Conservation (phyloP, 2,888 invertebrate species). For the Eupeodes latifasciatus region DNA sequence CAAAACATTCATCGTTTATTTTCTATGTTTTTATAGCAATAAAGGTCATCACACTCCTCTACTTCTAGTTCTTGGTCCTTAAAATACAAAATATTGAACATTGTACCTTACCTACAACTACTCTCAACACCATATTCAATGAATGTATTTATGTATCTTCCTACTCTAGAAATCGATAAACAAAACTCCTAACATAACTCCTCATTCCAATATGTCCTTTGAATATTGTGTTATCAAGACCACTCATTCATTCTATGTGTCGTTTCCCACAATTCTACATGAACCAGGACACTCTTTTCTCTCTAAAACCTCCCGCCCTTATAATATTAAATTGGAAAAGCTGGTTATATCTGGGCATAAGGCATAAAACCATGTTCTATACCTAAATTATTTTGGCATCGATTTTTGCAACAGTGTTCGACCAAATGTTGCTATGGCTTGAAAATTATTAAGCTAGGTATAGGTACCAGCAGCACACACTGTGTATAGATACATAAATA, state of each 20-base stretch:
- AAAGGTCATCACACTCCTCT: not conserved
- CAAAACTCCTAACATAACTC: conserved; percentile 35
- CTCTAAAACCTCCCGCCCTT: not conserved
- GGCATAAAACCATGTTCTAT: conserved; percentile 23
- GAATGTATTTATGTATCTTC: no score
- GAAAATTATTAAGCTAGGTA: conserved; percentile 41
- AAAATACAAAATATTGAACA: not conserved
- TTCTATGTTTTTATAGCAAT: not conserved
- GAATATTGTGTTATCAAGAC: conserved; percentile 36
- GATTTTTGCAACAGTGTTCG: conserved; percentile 54
- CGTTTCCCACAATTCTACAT: not conserved
- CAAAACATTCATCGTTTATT: not conserved
- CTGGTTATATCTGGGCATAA: not conserved
- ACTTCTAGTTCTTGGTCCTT: not conserved
- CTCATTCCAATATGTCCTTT: conserved; percentile 27
- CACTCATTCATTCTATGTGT: conserved; percentile 27
- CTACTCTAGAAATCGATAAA: conserved; percentile 23
- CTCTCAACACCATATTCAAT: not conserved
- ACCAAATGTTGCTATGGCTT: conserved; percentile 67
- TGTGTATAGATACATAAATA: not conserved
- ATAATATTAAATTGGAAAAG: conserved; percentile 16
- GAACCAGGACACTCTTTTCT: not conserved
- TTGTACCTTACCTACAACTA: not conserved
- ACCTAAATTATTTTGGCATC: conserved; percentile 49
- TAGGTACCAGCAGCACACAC: not conserved